A percentile compares a stretch with the other conserved stretches of the same genome.
Conservation (phyloP, 2,797 vertebrate species). For the Myotis vivesi region DNA sequence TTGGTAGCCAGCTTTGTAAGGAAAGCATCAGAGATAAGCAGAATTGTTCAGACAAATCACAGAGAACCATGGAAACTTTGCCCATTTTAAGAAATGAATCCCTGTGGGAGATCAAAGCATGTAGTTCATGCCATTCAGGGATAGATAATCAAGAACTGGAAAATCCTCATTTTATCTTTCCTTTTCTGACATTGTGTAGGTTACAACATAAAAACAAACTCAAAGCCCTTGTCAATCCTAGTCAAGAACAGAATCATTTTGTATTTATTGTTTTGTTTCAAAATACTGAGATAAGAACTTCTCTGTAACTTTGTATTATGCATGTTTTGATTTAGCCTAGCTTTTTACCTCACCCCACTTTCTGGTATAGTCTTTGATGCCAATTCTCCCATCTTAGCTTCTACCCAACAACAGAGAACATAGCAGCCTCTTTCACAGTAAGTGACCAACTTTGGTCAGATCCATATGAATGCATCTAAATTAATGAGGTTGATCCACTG, state of each 20-base stretch:
- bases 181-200: background rate
- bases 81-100: slow-evolving; percentile 8
- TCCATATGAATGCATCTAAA: background rate
- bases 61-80: background rate
- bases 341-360: background rate
- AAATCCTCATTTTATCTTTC: slow-evolving; percentile 9
- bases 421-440: background rate
- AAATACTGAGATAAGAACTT: slow-evolving; percentile 14
- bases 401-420: slow-evolving; percentile 1
- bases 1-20: slow-evolving; percentile 53
- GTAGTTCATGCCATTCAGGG: background rate
- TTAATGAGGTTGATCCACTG: background rate
- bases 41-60: background rate
- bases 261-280: slow-evolving; percentile 40
- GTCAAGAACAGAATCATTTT: slow-evolving; percentile 15
- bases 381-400: background rate
- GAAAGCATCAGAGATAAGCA: slow-evolving; percentile 11
- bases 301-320: background rate
- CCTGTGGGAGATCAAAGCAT: background rate
- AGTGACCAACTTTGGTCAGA: background rate
- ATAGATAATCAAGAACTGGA: background rate
- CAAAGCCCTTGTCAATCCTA: slow-evolving; percentile 12
- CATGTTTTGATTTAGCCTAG: background rate
- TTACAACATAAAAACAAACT: background rate
- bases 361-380: background rate